Base-by-base conservation (phyloP, 2,888 invertebrate species). In the Lochmaea crataegi region DNA sequence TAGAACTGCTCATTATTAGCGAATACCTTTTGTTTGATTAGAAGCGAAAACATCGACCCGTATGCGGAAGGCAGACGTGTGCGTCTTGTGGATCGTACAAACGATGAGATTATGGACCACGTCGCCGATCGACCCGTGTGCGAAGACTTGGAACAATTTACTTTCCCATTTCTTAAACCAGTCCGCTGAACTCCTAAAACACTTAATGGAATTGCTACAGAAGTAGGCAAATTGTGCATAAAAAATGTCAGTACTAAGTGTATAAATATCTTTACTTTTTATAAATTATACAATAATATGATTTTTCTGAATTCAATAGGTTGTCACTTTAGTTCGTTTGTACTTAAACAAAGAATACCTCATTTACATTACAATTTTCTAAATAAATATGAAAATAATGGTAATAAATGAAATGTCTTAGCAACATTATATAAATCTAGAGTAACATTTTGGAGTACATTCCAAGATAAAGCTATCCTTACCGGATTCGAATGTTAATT, bases 381-480 rank as follows among this genome's bases (percentile, higher is more conserved):
- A 53, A 16, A 53, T 53, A 16, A 53, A 53, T 18, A 53, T 18
- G 16, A 53, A 53, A 53, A 53, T 53, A 10, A 53, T 53, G 16
- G 5, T 18, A 16, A 53, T 18, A 53, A 53, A 18, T n/a, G 48
- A 48, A 48, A n/a, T 48, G 18, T 16, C 10, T 53, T 10, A 53
- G 9, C 51, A 7, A 53, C 10, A 16, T 16, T 53, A 53, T 53
- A 53, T 18, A 53, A 53, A 18, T 53, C 9, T 53, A 53, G 18
- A 53, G 0, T 53, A 18, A 53, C 53, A 53, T 53, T 53, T 48
- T 48, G 48, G 48, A 48, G 6, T 48, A 48, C 48, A n/a, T n/a
- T 53, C 53, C 53, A 53, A 53, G 18, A 16, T 53, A 53, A 53
- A 53, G 53, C 53, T 18, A 53, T 18, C 18, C 53, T 53, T 53